Conservation (phyloP, 2,797 vertebrate species). For the Momotus momota region DNA sequence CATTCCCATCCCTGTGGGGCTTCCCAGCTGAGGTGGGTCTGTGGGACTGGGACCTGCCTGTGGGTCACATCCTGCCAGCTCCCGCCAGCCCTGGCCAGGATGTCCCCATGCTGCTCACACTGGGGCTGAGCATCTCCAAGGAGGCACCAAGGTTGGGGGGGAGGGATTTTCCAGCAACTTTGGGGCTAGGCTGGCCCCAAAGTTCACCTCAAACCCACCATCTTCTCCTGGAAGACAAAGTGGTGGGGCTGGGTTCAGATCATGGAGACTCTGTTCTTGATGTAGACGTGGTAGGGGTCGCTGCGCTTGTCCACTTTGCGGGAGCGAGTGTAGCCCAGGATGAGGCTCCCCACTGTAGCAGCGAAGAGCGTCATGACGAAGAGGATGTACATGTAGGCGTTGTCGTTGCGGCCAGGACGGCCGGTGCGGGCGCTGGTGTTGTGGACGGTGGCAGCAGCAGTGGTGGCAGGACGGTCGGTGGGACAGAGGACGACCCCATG, state of each 20-base stretch:
- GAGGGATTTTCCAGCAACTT: not conserved
- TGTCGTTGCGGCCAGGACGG: constrained; percentile 47
- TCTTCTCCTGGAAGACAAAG: accelerated
- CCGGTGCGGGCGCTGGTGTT: not conserved
- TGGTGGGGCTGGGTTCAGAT: constrained; percentile 25
- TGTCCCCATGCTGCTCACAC: accelerated
- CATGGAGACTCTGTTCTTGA: constrained; percentile 81
- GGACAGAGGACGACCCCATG: constrained; percentile 36
- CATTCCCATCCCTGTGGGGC: accelerated
- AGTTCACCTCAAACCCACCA: not conserved
- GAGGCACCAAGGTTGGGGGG: accelerated
- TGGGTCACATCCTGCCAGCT: not conserved
- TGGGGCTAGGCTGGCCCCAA: not conserved
- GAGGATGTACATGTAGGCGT: constrained; percentile 83
- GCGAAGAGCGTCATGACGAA: constrained; percentile 84
- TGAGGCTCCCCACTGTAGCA: constrained; percentile 79
- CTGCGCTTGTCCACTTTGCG: constrained; percentile 80
- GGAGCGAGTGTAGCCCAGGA: constrained; percentile 82
- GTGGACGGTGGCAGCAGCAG: accelerated
- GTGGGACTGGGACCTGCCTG: accelerated
- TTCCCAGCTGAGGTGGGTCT: not conserved
- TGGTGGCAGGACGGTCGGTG: accelerated
- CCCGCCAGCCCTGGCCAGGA: not conserved
- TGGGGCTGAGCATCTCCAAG: accelerated
- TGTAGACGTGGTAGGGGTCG: constrained; percentile 83